These are phyloP conservation scores for Numenius arquata DNA, from an alignment of 2,113 vertebrate genomes.

Conservation along the genomic window DNA sequence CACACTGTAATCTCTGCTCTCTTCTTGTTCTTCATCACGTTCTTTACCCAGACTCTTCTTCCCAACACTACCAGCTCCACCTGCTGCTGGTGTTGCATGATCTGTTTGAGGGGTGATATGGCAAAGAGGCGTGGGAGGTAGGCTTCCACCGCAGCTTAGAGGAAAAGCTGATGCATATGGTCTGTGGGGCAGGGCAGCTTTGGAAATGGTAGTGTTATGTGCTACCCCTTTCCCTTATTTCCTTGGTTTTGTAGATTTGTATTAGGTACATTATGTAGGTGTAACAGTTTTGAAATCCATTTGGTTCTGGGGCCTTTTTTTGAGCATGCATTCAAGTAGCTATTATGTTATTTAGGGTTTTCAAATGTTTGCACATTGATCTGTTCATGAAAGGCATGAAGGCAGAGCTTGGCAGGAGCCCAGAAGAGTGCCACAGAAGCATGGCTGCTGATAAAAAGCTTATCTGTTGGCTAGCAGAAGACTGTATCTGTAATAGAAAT, in stretches of 20 bases:
- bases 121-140: background rate
- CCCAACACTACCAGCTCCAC: background rate
- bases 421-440: conserved; percentile 17
- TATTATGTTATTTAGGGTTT: conserved; percentile 17
- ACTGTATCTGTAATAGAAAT: conserved; percentile 26
- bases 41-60: background rate
- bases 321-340: background rate
- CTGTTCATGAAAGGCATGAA: background rate
- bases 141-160: background rate
- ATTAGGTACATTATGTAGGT: background rate
- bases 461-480: conserved; percentile 48
- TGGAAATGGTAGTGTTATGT: background rate
- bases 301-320: background rate
- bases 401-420: conserved; percentile 27
- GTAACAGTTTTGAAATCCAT: background rate
- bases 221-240: background rate
- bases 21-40: background rate
- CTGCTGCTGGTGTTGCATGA: background rate
- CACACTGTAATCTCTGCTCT: background rate
- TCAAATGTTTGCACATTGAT: conserved; percentile 41
- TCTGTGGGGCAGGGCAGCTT: background rate
- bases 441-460: conserved; percentile 48
- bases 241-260: background rate
- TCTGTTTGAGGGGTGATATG: background rate
- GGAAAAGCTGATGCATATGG: background rate